Percentiles rank a stretch among this genome's conserved stretches.
Evolutionary conservation across 1,140 invertebrate genomes (phyloP).

Genomic region (Limonius californicus): DNA sequence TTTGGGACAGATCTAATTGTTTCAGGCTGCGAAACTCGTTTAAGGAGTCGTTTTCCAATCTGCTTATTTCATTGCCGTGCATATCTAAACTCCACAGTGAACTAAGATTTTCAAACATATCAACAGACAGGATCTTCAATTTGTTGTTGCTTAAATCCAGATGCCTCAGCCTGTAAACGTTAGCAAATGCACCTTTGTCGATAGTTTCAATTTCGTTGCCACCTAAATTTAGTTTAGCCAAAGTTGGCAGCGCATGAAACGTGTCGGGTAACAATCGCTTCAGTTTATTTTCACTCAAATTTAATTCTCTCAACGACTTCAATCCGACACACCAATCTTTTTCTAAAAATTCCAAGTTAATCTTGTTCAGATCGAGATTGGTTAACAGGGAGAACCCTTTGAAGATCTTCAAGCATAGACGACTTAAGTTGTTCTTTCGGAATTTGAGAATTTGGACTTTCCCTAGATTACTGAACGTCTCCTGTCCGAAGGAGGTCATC

Average conservation of each 20-base stretch:
- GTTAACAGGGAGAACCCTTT: not conserved
- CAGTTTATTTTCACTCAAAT: not conserved
- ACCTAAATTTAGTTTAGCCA: not conserved
- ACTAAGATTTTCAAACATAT: not conserved
- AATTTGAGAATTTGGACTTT: not conserved
- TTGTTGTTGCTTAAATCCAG: not conserved
- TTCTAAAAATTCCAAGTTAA: not conserved
- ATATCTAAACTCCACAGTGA: not conserved
- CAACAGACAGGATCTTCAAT: not conserved
- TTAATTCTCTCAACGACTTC: not conserved
- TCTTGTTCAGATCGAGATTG: not conserved
- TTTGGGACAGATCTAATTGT: not conserved
- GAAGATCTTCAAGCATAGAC: not conserved
- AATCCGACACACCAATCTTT: not conserved
- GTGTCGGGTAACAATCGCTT: not conserved
- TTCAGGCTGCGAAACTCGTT: not conserved
- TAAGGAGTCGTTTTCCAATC: not conserved
- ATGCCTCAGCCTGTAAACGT: not conserved
- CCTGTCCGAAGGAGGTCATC: not conserved
- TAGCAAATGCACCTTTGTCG: not conserved
- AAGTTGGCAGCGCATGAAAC: not conserved
- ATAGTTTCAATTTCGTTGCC: not conserved
- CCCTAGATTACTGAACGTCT: not conserved
- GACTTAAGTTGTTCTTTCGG: not conserved
- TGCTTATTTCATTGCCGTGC: not conserved